Base-by-base conservation (phyloP, 2,888 invertebrate species). In the Liodrosophila aerea region DNA sequence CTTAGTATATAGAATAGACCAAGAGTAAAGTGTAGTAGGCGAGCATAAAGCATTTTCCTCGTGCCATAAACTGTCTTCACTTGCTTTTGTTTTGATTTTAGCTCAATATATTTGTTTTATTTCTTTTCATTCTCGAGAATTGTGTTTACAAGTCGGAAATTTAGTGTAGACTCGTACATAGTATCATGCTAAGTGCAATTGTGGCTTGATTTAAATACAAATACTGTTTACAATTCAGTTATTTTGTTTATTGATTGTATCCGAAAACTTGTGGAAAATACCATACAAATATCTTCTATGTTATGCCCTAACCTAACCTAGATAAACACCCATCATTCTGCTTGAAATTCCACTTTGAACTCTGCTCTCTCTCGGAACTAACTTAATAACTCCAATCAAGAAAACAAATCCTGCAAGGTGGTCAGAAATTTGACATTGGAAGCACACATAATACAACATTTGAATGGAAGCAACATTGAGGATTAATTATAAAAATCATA, bases 381-480 rank as follows among this genome's bases (percentile, higher is more conserved):
- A 22, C 5, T 22, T 22, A 22, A 22, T 22, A 22, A 22, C 22
- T 22, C 22, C 5, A 4, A 22, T 5, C 22, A 13, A 27, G 5
- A 16, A 18, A 36, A n/a, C 34, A 18, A 36, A n/a, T 33, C 33
- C 30, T 59, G 18, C 34, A 39, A 50, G 30, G 12, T 1, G 13
- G 7, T 37, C 2, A n/a, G n/a, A n/a, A n/a, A 16, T 18, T 40
- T 33, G 31, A 9, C 49, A 56, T 44, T 15, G 5, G 45, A 63
- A 50, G 8, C 13, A 57, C n/a, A 39, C n/a, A 5, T 5, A 47
- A 51, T 29, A 71, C 57, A 76, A 68, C 64, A 64, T 85, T 87
- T 87, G 87, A 87, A 87, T 87, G 87, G 87, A 87, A 87, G 80
- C 70, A 76, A 86, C 77, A 81, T 73, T 76, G 74, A 54, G 65